phyloP scores from a whole-genome alignment of 2,888 invertebrate species.

The Pecten maximus region DNA sequence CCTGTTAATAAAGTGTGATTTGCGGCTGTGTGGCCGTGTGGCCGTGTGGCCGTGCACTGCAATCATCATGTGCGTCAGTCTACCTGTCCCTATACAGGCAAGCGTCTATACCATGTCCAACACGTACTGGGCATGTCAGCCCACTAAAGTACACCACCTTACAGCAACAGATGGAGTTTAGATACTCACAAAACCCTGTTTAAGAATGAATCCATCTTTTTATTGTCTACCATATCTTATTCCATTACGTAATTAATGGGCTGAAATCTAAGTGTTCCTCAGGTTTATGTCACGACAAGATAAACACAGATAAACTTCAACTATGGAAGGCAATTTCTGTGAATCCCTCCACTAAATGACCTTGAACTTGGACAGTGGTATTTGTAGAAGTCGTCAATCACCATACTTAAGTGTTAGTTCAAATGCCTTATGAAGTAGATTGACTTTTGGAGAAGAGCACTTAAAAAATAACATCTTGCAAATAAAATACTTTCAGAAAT shows the following conservation, averaged over 20 bases:
- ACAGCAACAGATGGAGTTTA: not conserved
- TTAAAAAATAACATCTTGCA: not conserved
- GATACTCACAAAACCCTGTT: not conserved
- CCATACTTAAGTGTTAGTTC: not conserved
- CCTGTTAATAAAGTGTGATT: constrained; percentile 10
- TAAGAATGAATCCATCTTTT: not conserved
- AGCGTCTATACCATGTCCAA: not conserved
- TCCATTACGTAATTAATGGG: constrained; percentile 16
- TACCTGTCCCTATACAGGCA: not conserved
- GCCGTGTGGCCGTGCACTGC: not conserved
- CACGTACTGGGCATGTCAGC: not conserved
- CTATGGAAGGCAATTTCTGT: not conserved
- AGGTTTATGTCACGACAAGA: not conserved
- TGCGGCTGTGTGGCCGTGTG: too few species aligned
- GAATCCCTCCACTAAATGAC: not conserved
- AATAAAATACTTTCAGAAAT: too few species aligned
- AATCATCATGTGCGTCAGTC: not conserved
- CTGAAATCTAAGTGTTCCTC: not conserved
- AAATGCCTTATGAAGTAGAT: not conserved
- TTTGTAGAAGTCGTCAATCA: not conserved
- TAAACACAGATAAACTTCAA: not conserved
- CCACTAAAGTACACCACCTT: not conserved
- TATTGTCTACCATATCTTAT: not conserved
- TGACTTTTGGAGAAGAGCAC: not conserved
- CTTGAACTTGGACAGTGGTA: not conserved